Conservation (phyloP, 64 coral and sea anemone genomes). For the Hydrozoanthus tunicans region DNA sequence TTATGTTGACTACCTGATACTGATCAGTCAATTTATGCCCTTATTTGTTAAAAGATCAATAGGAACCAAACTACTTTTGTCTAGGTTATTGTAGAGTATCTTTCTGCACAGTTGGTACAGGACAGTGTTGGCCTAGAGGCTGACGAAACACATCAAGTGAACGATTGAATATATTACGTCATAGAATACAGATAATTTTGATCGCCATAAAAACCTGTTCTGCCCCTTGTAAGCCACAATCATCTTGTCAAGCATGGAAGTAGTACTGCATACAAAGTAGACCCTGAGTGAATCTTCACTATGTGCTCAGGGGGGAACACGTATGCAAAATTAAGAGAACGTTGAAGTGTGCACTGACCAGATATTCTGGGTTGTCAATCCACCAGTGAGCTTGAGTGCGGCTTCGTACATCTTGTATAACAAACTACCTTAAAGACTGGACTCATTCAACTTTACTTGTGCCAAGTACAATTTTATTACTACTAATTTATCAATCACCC, state of each 20-base stretch:
- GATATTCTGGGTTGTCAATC: background rate
- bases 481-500: background rate
- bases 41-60: too few species aligned
- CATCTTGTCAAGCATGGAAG: background rate
- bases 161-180: too few species aligned
- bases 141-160: too few species aligned
- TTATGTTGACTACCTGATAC: too few species aligned
- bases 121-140: too few species aligned
- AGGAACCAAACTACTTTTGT: too few species aligned
- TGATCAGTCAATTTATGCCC: too few species aligned
- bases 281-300: constrained; percentile 49
- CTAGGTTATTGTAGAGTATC: too few species aligned
- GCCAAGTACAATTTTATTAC: background rate
- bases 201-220: too few species aligned
- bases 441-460: background rate
- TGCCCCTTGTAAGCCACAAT: too few species aligned
- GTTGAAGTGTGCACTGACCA: background rate
- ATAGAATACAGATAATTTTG: too few species aligned
- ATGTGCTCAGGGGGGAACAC: constrained; percentile 56
- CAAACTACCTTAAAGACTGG: background rate
- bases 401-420: background rate
- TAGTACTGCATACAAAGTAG: constrained; percentile 61
- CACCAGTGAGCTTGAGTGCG: background rate
- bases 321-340: constrained; percentile 59
- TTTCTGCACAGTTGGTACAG: too few species aligned